Conservation (phyloP, 2,113 vertebrate species). For the Empidonax traillii region DNA sequence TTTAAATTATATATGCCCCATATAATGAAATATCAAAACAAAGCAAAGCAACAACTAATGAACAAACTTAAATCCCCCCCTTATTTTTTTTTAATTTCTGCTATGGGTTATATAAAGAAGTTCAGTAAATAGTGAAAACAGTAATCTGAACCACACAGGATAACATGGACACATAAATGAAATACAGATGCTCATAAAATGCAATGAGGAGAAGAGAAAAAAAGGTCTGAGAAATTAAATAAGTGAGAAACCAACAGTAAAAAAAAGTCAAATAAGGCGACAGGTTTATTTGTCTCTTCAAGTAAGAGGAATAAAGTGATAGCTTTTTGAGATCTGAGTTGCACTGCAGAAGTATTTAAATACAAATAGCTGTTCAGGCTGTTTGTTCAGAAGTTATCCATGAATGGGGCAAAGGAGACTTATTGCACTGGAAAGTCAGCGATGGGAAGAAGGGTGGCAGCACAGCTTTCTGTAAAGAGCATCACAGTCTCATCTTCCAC, state of each 20-base stretch:
- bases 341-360: background rate
- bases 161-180: background rate
- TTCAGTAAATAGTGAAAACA: background rate
- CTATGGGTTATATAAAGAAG: background rate
- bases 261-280: background rate
- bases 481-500: background rate
- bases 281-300: background rate
- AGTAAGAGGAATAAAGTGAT: background rate
- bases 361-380: background rate
- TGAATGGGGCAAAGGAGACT: background rate
- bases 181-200: background rate
- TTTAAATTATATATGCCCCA: background rate
- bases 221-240: background rate
- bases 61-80: background rate
- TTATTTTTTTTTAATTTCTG: background rate
- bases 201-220: background rate
- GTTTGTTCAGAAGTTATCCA: background rate
- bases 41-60: background rate
- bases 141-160: background rate
- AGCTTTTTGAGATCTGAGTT: background rate
- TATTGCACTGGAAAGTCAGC: background rate
- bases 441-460: background rate
- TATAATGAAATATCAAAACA: background rate
- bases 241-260: background rate
- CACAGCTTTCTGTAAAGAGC: background rate